phyloP scores from a whole-genome alignment of 2,113 vertebrate species.

The Saccopteryx bilineata region DNA sequence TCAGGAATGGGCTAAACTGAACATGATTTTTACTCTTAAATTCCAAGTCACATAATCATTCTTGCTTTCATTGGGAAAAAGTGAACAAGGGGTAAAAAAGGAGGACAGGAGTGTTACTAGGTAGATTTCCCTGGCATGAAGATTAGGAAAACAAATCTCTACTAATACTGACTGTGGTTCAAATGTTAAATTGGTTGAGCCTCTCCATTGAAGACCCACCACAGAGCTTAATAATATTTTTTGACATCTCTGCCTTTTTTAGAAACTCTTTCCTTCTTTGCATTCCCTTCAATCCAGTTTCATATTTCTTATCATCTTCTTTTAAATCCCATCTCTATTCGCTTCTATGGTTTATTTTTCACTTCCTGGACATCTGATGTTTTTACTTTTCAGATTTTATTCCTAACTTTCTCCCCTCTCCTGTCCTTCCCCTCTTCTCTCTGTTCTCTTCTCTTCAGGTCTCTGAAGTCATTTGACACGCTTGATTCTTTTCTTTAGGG shows the following conservation, averaged over 20 bases:
- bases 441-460: not conserved
- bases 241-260: not conserved
- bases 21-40: not conserved
- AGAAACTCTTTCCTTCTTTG: not conserved
- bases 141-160: not conserved
- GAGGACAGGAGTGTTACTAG: not conserved
- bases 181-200: not conserved
- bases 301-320: not conserved
- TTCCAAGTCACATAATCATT: not conserved
- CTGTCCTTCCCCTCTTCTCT: not conserved
- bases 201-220: not conserved
- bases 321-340: not conserved
- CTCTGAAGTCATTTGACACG: not conserved
- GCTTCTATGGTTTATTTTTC: not conserved
- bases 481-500: not conserved
- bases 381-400: not conserved
- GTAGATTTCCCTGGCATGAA: too few species aligned
- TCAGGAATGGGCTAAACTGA: not conserved
- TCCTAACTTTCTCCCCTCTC: too few species aligned
- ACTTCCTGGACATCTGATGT: fast-evolving
- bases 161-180: too few species aligned
- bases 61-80: not conserved
- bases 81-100: not conserved
- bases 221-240: not conserved
- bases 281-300: not conserved